These are phyloP conservation scores for Drosophila limbata DNA, from an alignment of 2,888 invertebrate species.

Conservation along the genomic window DNA sequence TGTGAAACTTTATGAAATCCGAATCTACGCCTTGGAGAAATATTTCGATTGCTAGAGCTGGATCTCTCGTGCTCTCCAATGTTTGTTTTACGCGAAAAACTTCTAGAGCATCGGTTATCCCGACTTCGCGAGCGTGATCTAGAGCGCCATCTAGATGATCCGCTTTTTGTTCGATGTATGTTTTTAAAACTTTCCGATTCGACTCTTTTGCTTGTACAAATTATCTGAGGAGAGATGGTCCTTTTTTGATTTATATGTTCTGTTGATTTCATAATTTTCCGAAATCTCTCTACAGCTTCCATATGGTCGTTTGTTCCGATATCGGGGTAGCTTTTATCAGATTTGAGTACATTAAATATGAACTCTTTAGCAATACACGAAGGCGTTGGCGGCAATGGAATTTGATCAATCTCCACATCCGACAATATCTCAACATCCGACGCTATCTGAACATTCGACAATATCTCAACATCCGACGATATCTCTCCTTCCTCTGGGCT, in stretches of 20 bases:
- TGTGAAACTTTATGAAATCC: background rate
- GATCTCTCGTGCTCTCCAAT: background rate
- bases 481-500: background rate
- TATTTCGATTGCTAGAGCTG: slow-evolving; percentile 3
- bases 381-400: background rate
- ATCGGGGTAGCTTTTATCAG: background rate
- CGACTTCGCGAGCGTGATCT: background rate
- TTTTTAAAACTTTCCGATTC: background rate
- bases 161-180: background rate
- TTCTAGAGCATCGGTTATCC: background rate
- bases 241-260: background rate
- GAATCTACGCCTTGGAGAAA: background rate
- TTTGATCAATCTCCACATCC: background rate
- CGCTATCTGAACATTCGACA: too few relatives aligned
- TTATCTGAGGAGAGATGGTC: background rate
- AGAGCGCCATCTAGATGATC: background rate
- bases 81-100: background rate
- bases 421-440: too few relatives aligned
- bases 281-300: background rate
- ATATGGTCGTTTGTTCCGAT: background rate
- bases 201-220: background rate
- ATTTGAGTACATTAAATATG: background rate
- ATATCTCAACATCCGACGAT: background rate
- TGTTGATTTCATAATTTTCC: background rate
- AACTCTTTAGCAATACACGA: background rate